A percentile compares a stretch with the other conserved stretches of the same genome.
phyloP scores from a whole-genome alignment of 2,797 vertebrate species.

The Synaphobranchus kaupii region DNA sequence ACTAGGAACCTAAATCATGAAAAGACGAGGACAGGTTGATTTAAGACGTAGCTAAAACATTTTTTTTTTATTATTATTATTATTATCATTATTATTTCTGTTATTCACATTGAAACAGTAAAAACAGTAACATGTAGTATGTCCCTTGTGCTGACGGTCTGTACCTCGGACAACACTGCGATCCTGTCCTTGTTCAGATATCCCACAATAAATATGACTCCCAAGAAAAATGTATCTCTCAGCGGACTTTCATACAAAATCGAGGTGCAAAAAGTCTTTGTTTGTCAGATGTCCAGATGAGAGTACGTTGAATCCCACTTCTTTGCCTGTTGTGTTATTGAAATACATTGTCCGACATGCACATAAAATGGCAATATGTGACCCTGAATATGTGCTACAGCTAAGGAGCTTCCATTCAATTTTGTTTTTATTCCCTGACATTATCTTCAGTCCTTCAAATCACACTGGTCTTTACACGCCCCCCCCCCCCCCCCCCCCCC shows the following conservation, averaged over 20 bases:
- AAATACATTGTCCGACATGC: conserved; percentile 15
- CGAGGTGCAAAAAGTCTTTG: conserved; percentile 65
- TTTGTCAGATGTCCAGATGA: conserved; percentile 27
- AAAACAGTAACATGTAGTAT: conserved; percentile 60
- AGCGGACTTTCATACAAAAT: conserved; percentile 78
- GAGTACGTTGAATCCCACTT: not conserved
- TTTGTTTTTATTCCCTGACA: conserved; percentile 33
- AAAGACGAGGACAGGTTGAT: conserved; percentile 3
- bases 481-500: conserved; percentile 37
- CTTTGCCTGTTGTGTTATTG: conserved; percentile 18
- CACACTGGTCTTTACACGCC: not conserved
- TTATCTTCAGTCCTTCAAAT: conserved; percentile 17
- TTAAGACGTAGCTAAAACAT: conserved; percentile 66
- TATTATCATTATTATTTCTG: conserved; percentile 75
- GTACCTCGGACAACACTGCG: conserved; percentile 44
- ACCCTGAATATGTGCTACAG: conserved; percentile 25
- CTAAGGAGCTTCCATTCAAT: conserved; percentile 30
- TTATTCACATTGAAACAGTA: conserved; percentile 83
- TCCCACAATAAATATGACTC: conserved; percentile 76
- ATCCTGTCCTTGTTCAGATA: conserved; percentile 20
- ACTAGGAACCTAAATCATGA: not conserved
- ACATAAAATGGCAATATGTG: conserved; percentile 7
- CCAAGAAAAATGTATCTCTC: conserved; percentile 82
- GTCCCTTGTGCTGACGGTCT: conserved; percentile 35
- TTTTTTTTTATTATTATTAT: conserved; percentile 53